Base-by-base conservation (phyloP, 35 echinoderm and acorn worm species). In the Holothuria glaberrima region DNA sequence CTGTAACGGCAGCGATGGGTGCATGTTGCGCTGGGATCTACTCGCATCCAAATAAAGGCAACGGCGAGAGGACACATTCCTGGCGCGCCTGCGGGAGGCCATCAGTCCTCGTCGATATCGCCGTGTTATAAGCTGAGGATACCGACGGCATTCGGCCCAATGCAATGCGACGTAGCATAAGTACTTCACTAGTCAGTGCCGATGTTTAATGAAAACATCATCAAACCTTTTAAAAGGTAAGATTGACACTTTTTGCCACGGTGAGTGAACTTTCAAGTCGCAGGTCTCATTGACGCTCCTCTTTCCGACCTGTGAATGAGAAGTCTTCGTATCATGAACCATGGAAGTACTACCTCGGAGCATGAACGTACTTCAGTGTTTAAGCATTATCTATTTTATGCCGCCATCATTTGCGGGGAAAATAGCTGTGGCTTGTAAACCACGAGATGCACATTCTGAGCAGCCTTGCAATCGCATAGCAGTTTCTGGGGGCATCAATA, bases 11-110 rank as follows among this genome's bases (percentile, higher is more conserved):
- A 54, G 50, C 50, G 13, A 14, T 54, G 74, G 44, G 41, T 38
- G 26, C 45, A 7, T 61, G 59, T 58, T 84, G 54, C 33, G 54
- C 4, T 58, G 52, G 59, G 80, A 84, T 84, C 46, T 29, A 60
- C 54, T 61, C 59, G 80, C 31, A 84, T 84, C 80, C 80, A 84
- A 84, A 84, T 84, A 84, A 84, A 84, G 80, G 27, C 80, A 84
- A 84, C 74, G 74, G 30, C 57, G 16, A 84, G 59, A 22, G 22
- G 57, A n/a, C 2, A 84, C 80, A 84, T 84, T 84, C 80, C 80
- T 58, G 30, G 30, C 80, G 57, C 57, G 80, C 80, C 80, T 61
- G 80, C 59, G 80, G 80, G 80, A 84, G 80, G 80, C 80, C 59
- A 59, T 64, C 56, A 48, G 19, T 84, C 54, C 57, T 84, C 59